Evolutionary conservation across 2,888 invertebrate species (phyloP).

Genomic region (Poecilus cupreus): DNA sequence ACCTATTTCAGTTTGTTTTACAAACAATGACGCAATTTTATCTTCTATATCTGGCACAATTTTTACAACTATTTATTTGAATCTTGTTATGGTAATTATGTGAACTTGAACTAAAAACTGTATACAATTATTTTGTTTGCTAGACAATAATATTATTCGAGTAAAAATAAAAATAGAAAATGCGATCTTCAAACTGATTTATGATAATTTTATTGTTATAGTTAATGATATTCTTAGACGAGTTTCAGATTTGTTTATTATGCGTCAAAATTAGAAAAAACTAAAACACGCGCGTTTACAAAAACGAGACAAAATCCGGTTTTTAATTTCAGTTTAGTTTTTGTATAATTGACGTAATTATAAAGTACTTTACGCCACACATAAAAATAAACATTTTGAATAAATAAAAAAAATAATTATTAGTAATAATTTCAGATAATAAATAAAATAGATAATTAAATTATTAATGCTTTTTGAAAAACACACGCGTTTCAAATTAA

Average conservation of each 20-base stretch:
- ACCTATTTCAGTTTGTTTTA: neutral
- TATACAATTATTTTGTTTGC: neutral
- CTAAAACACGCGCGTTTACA: neutral
- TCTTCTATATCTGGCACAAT: neutral
- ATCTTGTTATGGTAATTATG: slow-evolving; percentile 3
- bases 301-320: neutral
- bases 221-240: neutral
- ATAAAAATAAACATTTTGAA: no score
- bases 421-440: neutral
- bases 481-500: neutral
- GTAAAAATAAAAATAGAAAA: neutral
- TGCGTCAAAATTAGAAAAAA: neutral
- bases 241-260: neutral
- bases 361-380: neutral
- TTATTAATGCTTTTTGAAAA: neutral
- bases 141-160: neutral
- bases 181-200: neutral
- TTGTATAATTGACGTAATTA: neutral
- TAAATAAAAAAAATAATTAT: neutral
- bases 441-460: neutral
- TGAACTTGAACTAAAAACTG: neutral
- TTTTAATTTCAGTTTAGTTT: neutral
- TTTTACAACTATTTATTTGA: neutral
- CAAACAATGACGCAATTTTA: slow-evolving; percentile 13
- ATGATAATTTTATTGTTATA: neutral